phyloP scores from a whole-genome alignment of 2,888 invertebrate species.

The Drosophila engyochracea region DNA sequence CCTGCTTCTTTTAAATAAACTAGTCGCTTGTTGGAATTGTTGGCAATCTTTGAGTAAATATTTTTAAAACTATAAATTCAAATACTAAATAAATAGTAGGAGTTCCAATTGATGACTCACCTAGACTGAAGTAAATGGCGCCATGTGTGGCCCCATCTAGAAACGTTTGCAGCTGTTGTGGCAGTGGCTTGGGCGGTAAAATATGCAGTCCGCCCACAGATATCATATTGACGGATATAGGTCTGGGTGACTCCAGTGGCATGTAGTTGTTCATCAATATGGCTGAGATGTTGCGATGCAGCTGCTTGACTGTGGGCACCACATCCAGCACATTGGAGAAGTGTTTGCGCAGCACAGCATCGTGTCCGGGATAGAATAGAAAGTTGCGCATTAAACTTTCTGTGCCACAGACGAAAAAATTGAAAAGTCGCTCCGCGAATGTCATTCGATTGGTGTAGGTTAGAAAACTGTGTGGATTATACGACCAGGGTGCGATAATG shows the following conservation, averaged over 20 bases:
- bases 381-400: slow-evolving; percentile 67
- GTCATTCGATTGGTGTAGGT: slow-evolving; percentile 85
- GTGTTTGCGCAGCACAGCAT: slow-evolving; percentile 69
- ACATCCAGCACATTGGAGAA: slow-evolving; percentile 59
- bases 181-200: slow-evolving; percentile 70
- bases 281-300: slow-evolving; percentile 85
- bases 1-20: background rate
- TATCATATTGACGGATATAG: slow-evolving; percentile 84
- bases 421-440: slow-evolving; percentile 86
- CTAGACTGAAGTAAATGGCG: slow-evolving; percentile 84
- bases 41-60: background rate
- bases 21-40: background rate
- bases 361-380: slow-evolving; percentile 72
- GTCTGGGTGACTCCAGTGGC: slow-evolving; percentile 83
- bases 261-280: slow-evolving; percentile 85
- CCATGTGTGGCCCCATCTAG: slow-evolving; percentile 82
- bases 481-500: slow-evolving; percentile 84
- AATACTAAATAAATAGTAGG: background rate
- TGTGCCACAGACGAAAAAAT: slow-evolving; percentile 81
- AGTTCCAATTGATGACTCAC: slow-evolving; percentile 27
- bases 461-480: slow-evolving; percentile 84
- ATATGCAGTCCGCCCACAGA: slow-evolving; percentile 87
- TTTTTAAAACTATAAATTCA: too few relatives aligned
- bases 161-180: slow-evolving; percentile 78
- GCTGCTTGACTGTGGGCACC: slow-evolving; percentile 80